These are phyloP conservation scores for Eristalinus sepulchralis DNA, from an alignment of 2,888 invertebrate species.

Conservation along the genomic window DNA sequence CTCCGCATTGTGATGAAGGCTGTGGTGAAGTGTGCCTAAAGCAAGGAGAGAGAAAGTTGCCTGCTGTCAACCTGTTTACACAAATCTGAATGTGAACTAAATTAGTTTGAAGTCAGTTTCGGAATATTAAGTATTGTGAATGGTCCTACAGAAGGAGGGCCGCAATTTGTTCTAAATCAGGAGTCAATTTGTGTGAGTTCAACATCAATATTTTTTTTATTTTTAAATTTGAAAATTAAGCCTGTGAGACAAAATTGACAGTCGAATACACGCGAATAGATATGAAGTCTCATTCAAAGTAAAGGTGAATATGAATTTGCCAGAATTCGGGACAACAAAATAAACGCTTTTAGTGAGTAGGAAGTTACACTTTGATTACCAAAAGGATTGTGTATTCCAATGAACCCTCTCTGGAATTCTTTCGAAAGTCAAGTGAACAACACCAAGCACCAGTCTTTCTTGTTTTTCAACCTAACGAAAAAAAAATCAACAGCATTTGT, in stretches of 20 bases:
- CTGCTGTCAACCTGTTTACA: neutral
- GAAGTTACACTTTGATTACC: neutral
- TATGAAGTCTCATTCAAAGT: neutral
- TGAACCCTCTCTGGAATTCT: neutral
- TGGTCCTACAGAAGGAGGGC: neutral
- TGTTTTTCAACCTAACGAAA: neutral
- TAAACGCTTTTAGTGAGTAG: neutral
- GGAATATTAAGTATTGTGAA: neutral
- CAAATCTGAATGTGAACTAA: neutral
- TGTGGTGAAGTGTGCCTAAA: constrained; percentile 19
- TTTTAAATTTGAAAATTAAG: neutral
- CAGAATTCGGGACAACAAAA: neutral
- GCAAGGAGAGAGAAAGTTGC: neutral
- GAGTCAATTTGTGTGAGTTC: neutral
- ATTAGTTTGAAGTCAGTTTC: neutral
- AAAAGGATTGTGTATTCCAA: neutral
- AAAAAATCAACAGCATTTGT: neutral
- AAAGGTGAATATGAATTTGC: neutral
- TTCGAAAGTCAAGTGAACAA: neutral
- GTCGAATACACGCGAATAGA: no score
- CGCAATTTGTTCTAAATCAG: neutral
- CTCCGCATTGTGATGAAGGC: constrained; percentile 32
- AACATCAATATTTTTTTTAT: neutral
- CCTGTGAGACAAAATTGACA: no score
- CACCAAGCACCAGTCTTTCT: neutral